Percentiles rank a stretch among this genome's conserved stretches.
Evolutionary conservation across 2,113 vertebrate genomes (phyloP).

Genomic region (Archilochus colubris): DNA sequence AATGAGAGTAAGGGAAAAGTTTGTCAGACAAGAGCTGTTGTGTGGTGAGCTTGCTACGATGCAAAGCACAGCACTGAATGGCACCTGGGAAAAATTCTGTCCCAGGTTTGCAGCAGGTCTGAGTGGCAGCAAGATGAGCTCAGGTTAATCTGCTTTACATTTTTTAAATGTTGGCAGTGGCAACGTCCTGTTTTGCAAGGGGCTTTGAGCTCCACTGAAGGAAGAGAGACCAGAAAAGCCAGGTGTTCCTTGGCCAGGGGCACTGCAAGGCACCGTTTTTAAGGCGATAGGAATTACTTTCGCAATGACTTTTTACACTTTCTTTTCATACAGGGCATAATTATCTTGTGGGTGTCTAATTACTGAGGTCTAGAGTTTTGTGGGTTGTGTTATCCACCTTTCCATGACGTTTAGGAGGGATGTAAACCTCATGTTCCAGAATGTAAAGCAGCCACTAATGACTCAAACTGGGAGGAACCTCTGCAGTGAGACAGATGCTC

Average conservation of each 20-base stretch:
- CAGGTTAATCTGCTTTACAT: neutral
- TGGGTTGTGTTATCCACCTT: neutral
- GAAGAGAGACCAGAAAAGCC: constrained; percentile 3
- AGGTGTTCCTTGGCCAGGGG: neutral
- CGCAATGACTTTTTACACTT: neutral
- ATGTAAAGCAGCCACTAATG: neutral
- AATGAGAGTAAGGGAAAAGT: neutral
- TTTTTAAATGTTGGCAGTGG: neutral
- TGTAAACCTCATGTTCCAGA: neutral
- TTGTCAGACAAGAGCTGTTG: neutral
- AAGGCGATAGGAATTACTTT: neutral
- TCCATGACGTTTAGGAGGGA: constrained; percentile 13
- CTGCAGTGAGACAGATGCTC: neutral
- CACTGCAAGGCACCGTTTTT: neutral
- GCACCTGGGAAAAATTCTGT: neutral
- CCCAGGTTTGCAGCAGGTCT: neutral
- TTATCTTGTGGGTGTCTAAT: constrained; percentile 51
- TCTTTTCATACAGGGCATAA: neutral
- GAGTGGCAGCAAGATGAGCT: neutral
- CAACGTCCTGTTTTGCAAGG: neutral
- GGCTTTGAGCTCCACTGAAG: neutral
- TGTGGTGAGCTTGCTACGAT: neutral
- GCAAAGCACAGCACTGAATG: neutral
- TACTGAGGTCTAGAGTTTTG: constrained; percentile 4
- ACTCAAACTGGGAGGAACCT: neutral